Evolutionary conservation across 2,888 invertebrate species (phyloP).

Genomic region (Eutolmus rufibarbis): DNA sequence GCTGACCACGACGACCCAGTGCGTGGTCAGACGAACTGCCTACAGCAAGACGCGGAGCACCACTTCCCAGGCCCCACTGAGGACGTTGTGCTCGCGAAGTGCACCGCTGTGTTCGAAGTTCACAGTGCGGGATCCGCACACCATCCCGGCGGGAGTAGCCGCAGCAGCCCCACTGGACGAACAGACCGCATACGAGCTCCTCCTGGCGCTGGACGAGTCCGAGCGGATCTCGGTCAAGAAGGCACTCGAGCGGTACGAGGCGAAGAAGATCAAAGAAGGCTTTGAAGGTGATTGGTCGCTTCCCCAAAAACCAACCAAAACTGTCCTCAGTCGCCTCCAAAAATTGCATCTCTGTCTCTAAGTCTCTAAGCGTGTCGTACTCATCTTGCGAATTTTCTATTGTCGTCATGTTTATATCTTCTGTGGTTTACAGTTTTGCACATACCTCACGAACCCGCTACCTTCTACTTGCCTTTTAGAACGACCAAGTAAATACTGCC

Average conservation of each 20-base stretch:
- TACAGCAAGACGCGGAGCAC: background rate
- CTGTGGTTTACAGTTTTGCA: conserved; percentile 46
- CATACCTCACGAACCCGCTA: conserved; percentile 36
- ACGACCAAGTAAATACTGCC: conserved; percentile 32
- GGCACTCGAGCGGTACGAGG: conserved; percentile 78
- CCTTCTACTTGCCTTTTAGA: conserved; percentile 34
- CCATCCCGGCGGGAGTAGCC: conserved; percentile 44
- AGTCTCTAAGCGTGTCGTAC: conserved; percentile 9
- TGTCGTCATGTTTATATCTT: conserved; percentile 20
- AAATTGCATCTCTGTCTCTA: conserved; percentile 26
- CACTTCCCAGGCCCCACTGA: background rate
- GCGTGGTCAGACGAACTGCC: background rate
- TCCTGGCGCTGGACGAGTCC: conserved; percentile 74
- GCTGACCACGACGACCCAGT: background rate
- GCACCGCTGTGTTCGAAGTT: conserved; percentile 51
- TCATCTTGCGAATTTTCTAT: conserved; percentile 23
- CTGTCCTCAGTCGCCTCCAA: background rate
- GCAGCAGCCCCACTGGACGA: conserved; percentile 67
- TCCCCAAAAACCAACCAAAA: background rate
- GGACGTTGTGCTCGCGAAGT: conserved; percentile 15
- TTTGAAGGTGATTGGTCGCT: conserved; percentile 73
- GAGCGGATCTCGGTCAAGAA: conserved; percentile 73
- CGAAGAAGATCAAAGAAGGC: conserved; percentile 76
- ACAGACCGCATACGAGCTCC: conserved; percentile 76
- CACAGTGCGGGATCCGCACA: conserved; percentile 47